Percentiles rank a stretch among this genome's conserved stretches.
Evolutionary conservation across 2,113 vertebrate species (phyloP).

Genomic region (Bucco capensis): DNA sequence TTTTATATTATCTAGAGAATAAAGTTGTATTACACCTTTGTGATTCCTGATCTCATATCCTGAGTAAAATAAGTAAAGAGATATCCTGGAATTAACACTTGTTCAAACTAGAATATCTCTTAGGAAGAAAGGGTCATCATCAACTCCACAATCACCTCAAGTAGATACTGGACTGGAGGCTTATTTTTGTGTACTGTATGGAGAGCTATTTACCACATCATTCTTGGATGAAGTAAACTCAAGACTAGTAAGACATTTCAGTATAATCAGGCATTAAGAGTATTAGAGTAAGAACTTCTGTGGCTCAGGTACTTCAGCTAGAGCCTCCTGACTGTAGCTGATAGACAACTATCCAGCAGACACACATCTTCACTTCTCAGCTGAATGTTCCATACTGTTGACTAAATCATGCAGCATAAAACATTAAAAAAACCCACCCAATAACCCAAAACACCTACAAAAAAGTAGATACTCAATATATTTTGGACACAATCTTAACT

Average conservation of each 20-base stretch:
- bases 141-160: not conserved
- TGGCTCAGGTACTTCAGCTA: not conserved
- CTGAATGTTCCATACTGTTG: not conserved
- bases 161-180: not conserved
- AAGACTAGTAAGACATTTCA: not conserved
- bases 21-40: not conserved
- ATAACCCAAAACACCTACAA: too few relatives aligned
- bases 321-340: not conserved
- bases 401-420: not conserved
- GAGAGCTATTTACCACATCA: not conserved
- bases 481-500: not conserved
- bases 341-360: not conserved
- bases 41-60: not conserved
- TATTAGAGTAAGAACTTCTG: not conserved
- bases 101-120: not conserved
- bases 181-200: not conserved
- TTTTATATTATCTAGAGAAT: not conserved
- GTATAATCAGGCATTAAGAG: not conserved
- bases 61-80: not conserved
- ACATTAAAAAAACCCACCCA: not conserved
- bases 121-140: not conserved
- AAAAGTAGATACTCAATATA: not conserved
- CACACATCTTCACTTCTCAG: not conserved
- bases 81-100: not conserved
- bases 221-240: not conserved